Conservation (phyloP, 2,797 vertebrate species). For the Gadopsis marmoratus region DNA sequence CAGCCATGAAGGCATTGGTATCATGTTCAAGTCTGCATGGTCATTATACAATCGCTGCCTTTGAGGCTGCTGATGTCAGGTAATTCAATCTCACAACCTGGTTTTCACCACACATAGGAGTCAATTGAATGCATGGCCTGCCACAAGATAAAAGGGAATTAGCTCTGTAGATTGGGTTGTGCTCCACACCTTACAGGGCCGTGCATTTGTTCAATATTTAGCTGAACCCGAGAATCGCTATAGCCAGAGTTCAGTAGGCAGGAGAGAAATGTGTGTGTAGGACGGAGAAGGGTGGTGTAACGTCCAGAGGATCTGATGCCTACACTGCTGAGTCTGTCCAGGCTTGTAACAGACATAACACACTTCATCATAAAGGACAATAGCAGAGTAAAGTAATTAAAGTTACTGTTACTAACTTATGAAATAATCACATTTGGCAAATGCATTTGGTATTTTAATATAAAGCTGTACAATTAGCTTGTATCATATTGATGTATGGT, state of each 20-base stretch:
- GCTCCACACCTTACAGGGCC: constrained; percentile 70
- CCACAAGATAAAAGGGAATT: constrained; percentile 79
- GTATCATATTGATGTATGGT: constrained; percentile 15
- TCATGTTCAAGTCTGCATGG: constrained; percentile 69
- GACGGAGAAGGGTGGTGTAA: constrained; percentile 30
- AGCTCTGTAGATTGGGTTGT: constrained; percentile 79
- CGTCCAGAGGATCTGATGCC: constrained; percentile 40
- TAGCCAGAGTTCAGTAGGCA: constrained; percentile 74
- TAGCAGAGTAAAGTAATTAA: constrained; percentile 14
- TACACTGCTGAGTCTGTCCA: constrained; percentile 33
- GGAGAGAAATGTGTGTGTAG: constrained; percentile 58
- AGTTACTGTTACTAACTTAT: not conserved
- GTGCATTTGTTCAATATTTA: constrained; percentile 79
- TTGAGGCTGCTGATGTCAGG: constrained; percentile 77
- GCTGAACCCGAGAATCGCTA: constrained; percentile 73
- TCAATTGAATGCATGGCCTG: constrained; percentile 80
- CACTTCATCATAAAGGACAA: constrained; percentile 14
- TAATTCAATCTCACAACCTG: constrained; percentile 75
- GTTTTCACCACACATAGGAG: constrained; percentile 73
- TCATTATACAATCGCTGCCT: constrained; percentile 72
- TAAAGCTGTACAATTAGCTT: constrained; percentile 11
- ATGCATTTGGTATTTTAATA: not conserved
- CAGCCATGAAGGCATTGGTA: constrained; percentile 57
- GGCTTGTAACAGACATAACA: constrained; percentile 61
- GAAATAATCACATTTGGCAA: constrained; percentile 21